Evolutionary conservation across 2,797 vertebrate genomes (phyloP), one percentile per base, ranked within the genome.

Genomic region (Ambastaia sidthimunki): DNA sequence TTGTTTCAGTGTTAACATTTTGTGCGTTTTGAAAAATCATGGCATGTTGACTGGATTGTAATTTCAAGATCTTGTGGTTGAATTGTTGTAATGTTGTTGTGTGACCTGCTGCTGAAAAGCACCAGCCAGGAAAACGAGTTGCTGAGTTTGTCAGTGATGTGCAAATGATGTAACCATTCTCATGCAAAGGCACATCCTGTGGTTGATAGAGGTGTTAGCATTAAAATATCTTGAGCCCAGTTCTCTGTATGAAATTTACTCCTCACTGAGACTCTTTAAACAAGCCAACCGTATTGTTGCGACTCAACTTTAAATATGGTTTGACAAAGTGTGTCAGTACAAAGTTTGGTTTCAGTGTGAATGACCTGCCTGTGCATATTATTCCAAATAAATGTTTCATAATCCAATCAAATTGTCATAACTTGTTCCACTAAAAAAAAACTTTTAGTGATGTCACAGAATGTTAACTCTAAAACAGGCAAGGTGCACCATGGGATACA

Each of bases 81-180:
- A 31, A 9, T 11, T 19, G 25, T 44, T 55, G 21, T 55, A 44
- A 55, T 66, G 13, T 44, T n/a, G 7, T 12, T 37, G 2, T 37
- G 47, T n/a, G 62, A 47, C 9, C 4, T 37, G 16, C 57, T 59
- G 52, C 54, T 25, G 31, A 68, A 11, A 3, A 19, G 9, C 21
- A 55, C n/a, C 4, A 13, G 44, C 9, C 44, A 41, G 34, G 23
- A 69, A 41, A 41, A 69, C 7, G 41, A 3, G 52, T 21, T 15
- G 52, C 23, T 12, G 23, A 59, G 16, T 69, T 77, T 59, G 67
- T 52, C 10, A 54, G 28, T 71, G 67, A 78, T 41, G 25, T 50
- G 67, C 41, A 70, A 70, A 78, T 69, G 25, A 48, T 78, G 55
- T 23, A 47, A 47, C 63, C 28, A 54, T 71, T 69, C 34, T 77